Evolutionary conservation across 2,888 invertebrate species (phyloP).

Genomic region (Drosophila imparisetae): DNA sequence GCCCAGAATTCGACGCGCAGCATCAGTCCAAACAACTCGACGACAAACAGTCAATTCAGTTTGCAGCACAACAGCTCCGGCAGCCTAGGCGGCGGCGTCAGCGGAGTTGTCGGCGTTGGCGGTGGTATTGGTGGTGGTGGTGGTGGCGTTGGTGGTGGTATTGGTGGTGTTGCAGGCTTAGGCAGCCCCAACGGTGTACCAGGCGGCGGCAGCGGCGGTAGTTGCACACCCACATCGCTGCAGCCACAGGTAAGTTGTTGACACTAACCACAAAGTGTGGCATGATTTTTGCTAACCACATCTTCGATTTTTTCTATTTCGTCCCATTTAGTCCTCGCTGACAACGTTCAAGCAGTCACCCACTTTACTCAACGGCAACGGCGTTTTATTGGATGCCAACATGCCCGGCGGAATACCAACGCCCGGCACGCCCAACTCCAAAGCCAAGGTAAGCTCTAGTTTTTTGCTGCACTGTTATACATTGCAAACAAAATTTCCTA

Average conservation of each 20-base stretch:
- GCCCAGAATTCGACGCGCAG: constrained; percentile 85
- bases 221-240: constrained; percentile 84
- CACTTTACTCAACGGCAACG: constrained; percentile 84
- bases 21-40: constrained; percentile 85
- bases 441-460: constrained; percentile 88
- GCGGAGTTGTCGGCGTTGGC: constrained; percentile 28
- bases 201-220: constrained; percentile 63
- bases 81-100: constrained; percentile 81
- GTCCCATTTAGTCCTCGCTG: constrained; percentile 81
- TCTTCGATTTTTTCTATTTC: neutral
- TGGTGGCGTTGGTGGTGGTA: constrained; percentile 33
- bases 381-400: constrained; percentile 83
- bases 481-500: neutral
- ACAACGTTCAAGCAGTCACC: constrained; percentile 85
- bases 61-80: constrained; percentile 85
- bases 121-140: constrained; percentile 42
- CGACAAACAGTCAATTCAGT: constrained; percentile 85
- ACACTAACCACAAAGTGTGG: neutral
- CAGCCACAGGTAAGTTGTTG: constrained; percentile 82
- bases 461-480: neutral
- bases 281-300: constrained; percentile 3
- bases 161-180: constrained; percentile 48
- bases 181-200: constrained; percentile 48
- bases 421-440: constrained; percentile 93
- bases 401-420: constrained; percentile 90